phyloP scores from a whole-genome alignment of 2,888 invertebrate genomes.

The Melikaiella ostensackeni region DNA sequence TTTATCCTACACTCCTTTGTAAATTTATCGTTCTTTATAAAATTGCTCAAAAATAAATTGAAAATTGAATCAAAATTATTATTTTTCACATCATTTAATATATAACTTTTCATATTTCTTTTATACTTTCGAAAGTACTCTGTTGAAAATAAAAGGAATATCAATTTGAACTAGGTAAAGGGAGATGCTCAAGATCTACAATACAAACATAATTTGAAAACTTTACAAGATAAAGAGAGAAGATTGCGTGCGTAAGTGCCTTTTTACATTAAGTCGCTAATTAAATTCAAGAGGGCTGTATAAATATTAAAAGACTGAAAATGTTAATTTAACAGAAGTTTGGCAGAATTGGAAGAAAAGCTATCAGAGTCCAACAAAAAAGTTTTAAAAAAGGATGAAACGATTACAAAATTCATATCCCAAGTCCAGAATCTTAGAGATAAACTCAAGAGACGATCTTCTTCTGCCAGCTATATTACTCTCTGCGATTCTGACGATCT shows the following conservation, averaged over 20 bases:
- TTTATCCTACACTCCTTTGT: conserved; percentile 49
- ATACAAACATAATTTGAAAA: conserved; percentile 53
- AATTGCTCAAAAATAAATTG: conserved; percentile 4
- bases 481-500: conserved; percentile 49
- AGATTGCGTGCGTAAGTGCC: conserved; percentile 60
- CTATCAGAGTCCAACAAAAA: conserved; percentile 61
- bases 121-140: not conserved
- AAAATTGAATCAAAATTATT: not conserved
- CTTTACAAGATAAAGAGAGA: conserved; percentile 62
- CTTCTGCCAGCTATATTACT: conserved; percentile 42
- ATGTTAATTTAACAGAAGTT: conserved; percentile 56
- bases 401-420: conserved; percentile 58
- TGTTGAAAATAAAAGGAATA: not conserved
- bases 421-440: conserved; percentile 63
- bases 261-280: conserved; percentile 41
- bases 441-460: conserved; percentile 57
- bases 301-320: conserved; percentile 10
- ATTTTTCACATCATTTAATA: not conserved
- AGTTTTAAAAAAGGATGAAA: conserved; percentile 62
- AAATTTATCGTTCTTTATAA: conserved; percentile 48
- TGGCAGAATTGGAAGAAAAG: conserved; percentile 61
- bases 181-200: conserved; percentile 56
- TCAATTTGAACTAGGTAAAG: conserved; percentile 61
- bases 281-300: not conserved
- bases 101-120: not conserved